A percentile compares a stretch with the other conserved stretches of the same genome.
These are phyloP conservation scores for Himalopsyche kuldschensis DNA, from an alignment of 2,888 invertebrate species.

Conservation along the genomic window DNA sequence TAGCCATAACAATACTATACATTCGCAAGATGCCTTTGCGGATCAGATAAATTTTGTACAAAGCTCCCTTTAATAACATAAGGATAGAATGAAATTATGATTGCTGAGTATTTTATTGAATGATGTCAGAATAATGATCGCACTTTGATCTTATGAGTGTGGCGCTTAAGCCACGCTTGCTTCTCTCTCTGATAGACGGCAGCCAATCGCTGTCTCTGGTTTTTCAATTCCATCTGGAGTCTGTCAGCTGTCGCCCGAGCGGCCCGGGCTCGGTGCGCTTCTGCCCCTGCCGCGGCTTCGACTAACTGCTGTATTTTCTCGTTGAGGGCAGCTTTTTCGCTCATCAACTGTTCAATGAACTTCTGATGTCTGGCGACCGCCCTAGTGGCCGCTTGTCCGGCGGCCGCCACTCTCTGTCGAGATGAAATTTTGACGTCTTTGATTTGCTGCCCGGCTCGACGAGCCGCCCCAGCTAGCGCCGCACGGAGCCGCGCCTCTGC, in stretches of 20 bases:
- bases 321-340: conserved; percentile 76
- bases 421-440: conserved; percentile 20
- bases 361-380: conserved; percentile 78
- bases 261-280: conserved; percentile 66
- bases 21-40: too few species aligned
- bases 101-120: too few species aligned
- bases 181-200: conserved; percentile 70
- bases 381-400: conserved; percentile 39
- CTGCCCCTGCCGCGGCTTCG: conserved; percentile 64
- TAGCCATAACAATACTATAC: too few species aligned
- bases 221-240: conserved; percentile 73
- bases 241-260: conserved; percentile 73
- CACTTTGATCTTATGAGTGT: conserved; percentile 84
- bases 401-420: conserved; percentile 21
- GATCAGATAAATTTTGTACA: too few species aligned
- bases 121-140: background rate
- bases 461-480: conserved; percentile 51
- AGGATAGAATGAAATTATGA: too few species aligned
- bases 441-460: conserved; percentile 18
- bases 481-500: conserved; percentile 61
- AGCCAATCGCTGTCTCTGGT: conserved; percentile 73
- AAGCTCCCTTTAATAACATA: too few species aligned
- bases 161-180: conserved; percentile 72
- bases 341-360: conserved; percentile 80
- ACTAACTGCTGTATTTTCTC: conserved; percentile 73